Conservation (phyloP, 1,140 invertebrate species). For the Musca domestica region DNA sequence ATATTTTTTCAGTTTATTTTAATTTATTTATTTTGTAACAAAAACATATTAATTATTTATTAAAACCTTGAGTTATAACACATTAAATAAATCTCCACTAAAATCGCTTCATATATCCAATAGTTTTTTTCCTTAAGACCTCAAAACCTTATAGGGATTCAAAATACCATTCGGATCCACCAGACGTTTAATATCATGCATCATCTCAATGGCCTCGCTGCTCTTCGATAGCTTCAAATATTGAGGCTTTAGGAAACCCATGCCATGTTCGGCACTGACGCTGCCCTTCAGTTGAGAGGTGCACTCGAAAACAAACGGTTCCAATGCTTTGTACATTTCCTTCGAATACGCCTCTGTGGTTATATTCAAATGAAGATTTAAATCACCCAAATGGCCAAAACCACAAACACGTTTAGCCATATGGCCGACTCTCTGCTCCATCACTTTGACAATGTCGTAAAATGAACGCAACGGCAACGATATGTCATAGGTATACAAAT, state of each 20-base stretch:
- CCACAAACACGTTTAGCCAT: conserved; percentile 67
- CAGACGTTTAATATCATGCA: conserved; percentile 75
- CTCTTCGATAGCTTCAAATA: conserved; percentile 82
- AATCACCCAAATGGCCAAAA: conserved; percentile 90
- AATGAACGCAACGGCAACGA: conserved; percentile 77
- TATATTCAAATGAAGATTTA: conserved; percentile 87
- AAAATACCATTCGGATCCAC: conserved; percentile 90
- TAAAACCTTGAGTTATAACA: too few species aligned
- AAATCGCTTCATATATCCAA: too few species aligned
- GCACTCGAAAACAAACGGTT: conserved; percentile 52
- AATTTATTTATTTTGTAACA: too few species aligned
- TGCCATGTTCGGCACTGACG: conserved; percentile 90
- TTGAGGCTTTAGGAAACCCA: conserved; percentile 83
- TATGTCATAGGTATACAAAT: conserved; percentile 92
- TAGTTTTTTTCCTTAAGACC: too few species aligned
- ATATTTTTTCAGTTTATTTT: too few species aligned
- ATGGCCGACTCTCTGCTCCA: conserved; percentile 64
- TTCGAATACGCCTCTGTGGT: conserved; percentile 76
- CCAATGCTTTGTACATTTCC: background rate
- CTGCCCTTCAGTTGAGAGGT: conserved; percentile 74
- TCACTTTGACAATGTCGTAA: conserved; percentile 75
- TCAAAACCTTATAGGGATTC: conserved; percentile 86
- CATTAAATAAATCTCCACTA: too few species aligned
- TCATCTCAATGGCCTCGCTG: conserved; percentile 67
- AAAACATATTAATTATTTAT: too few species aligned